phyloP scores from a whole-genome alignment of 2,113 vertebrate species.

The Indri indri region DNA sequence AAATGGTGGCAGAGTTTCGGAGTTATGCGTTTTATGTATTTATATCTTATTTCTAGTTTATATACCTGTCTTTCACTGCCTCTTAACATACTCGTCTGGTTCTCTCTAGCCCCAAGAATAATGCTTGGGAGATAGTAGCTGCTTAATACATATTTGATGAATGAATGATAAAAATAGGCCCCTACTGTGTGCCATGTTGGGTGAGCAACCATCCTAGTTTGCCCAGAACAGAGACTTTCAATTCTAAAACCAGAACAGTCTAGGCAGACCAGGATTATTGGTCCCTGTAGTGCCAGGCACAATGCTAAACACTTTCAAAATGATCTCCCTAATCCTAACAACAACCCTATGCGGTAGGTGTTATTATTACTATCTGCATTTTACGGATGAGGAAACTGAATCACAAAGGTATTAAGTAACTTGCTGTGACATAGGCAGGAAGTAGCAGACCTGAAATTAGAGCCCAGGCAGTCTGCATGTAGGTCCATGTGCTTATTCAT shows the following conservation, averaged over 20 bases:
- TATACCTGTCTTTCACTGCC: background rate
- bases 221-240: background rate
- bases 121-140: background rate
- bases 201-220: background rate
- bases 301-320: background rate
- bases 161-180: background rate
- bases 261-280: background rate
- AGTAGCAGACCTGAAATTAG: background rate
- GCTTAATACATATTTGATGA: background rate
- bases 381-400: background rate
- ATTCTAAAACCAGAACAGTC: background rate
- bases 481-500: background rate
- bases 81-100: background rate
- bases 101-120: background rate
- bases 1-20: background rate
- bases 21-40: background rate
- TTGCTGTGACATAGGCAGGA: background rate
- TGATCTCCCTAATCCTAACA: background rate
- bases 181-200: background rate
- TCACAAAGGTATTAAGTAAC: background rate
- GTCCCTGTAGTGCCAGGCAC: background rate
- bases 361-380: background rate
- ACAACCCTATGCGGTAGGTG: background rate
- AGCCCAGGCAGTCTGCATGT: no score
- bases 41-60: background rate